Conservation (phyloP, 1,140 invertebrate genomes). For the Bombus affinis region DNA sequence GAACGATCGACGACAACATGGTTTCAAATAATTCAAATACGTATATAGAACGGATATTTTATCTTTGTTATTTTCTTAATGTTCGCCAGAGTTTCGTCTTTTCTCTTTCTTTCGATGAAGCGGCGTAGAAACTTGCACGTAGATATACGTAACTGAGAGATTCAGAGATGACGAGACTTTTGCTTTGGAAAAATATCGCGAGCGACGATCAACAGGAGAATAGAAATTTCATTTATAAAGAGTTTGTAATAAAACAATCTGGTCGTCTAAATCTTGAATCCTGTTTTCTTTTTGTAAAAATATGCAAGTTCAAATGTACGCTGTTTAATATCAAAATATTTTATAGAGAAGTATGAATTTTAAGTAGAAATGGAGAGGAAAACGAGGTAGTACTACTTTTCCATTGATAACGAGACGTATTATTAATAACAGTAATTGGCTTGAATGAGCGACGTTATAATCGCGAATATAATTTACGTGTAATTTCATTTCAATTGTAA, state of each 20-base stretch:
- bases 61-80: background rate
- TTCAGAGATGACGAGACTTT: background rate
- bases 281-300: background rate
- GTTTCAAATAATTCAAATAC: background rate
- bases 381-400: background rate
- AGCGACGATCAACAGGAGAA: background rate
- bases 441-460: background rate
- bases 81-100: background rate
- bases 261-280: background rate
- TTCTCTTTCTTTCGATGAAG: background rate
- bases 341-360: no score
- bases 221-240: background rate
- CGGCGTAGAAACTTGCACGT: background rate
- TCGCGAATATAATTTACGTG: background rate
- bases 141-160: background rate
- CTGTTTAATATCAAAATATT: no score
- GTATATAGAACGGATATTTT: background rate
- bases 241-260: background rate
- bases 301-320: no score
- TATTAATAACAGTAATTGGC: background rate
- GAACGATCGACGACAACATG: background rate
- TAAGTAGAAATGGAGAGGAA: background rate
- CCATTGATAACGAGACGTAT: background rate
- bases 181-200: background rate
- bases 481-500: background rate